phyloP scores from a whole-genome alignment of 2,797 vertebrate species.

The Esox masquinongy region DNA sequence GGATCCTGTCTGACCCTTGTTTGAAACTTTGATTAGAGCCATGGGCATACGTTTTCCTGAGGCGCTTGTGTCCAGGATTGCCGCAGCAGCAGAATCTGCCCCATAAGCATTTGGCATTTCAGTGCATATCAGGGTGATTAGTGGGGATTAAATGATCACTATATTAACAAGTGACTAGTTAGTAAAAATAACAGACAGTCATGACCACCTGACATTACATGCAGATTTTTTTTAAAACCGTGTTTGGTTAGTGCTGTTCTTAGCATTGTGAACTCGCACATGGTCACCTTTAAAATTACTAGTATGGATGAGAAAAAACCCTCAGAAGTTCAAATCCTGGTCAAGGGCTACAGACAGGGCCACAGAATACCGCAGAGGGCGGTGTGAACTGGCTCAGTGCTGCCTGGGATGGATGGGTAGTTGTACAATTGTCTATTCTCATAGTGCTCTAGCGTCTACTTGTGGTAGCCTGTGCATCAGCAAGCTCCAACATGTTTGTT shows the following conservation, averaged over 20 bases:
- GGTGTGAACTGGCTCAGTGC: too few species aligned
- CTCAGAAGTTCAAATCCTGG: too few species aligned
- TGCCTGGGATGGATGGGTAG: too few species aligned
- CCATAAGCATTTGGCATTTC: constrained; percentile 52
- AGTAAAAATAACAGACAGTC: constrained; percentile 81
- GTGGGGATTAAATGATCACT: constrained; percentile 77
- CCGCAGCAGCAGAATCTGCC: constrained; percentile 62
- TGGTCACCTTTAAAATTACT: too few species aligned
- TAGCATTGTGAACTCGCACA: background rate
- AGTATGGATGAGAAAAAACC: too few species aligned
- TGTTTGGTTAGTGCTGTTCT: background rate
- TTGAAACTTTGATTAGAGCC: constrained; percentile 51
- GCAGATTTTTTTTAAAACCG: constrained; percentile 33
- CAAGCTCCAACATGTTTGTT: too few species aligned
- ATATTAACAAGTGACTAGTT: constrained; percentile 74
- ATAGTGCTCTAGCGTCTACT: too few species aligned
- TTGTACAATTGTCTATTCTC: too few species aligned
- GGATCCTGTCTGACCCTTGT: constrained; percentile 51
- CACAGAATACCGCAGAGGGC: too few species aligned
- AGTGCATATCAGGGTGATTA: constrained; percentile 71
- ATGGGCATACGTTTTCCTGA: constrained; percentile 36
- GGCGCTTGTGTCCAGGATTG: constrained; percentile 57
- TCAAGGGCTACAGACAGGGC: too few species aligned
- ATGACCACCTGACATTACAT: constrained; percentile 51
- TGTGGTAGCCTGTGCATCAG: too few species aligned